These are phyloP conservation scores for Helicoverpa zea DNA, from an alignment of 1,140 invertebrate species.

Conservation along the genomic window DNA sequence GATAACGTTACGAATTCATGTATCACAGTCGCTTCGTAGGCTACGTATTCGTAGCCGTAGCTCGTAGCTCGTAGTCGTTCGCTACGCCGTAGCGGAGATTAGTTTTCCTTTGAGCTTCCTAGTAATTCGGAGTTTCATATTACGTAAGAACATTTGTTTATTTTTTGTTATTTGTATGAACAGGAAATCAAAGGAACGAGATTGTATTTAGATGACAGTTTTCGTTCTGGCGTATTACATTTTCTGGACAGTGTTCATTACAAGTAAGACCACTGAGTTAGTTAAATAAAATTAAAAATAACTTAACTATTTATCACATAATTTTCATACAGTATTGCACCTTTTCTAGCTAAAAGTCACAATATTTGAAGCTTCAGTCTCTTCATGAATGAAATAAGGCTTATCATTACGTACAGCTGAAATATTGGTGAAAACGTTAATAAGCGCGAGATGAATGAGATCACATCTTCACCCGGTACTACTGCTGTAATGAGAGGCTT, in stretches of 20 bases:
- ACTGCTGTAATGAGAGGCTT: conserved; percentile 7
- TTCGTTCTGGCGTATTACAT: too few species aligned
- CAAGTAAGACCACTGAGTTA: too few species aligned
- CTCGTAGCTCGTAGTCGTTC: conserved; percentile 4
- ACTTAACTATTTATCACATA: background rate
- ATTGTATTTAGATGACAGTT: too few species aligned
- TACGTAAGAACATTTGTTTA: conserved; percentile 19
- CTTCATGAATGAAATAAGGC: conserved; percentile 24
- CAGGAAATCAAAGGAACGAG: background rate
- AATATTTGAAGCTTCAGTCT: background rate
- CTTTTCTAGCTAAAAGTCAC: background rate
- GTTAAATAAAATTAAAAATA: too few species aligned
- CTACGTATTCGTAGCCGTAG: conserved; percentile 20
- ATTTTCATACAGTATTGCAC: background rate
- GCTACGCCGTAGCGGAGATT: conserved; percentile 27
- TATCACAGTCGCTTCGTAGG: background rate
- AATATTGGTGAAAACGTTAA: conserved; percentile 6
- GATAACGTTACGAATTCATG: background rate
- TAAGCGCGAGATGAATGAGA: conserved; percentile 14
- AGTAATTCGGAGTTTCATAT: conserved; percentile 19
- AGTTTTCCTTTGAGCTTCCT: conserved; percentile 42
- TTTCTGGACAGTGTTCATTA: too few species aligned
- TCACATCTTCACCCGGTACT: background rate
- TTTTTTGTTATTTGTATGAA: conserved; percentile 1
- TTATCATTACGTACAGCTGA: background rate